Evolutionary conservation across 2,113 vertebrate genomes (phyloP).

Genomic region (Sinocyclocheilus rhinocerous): DNA sequence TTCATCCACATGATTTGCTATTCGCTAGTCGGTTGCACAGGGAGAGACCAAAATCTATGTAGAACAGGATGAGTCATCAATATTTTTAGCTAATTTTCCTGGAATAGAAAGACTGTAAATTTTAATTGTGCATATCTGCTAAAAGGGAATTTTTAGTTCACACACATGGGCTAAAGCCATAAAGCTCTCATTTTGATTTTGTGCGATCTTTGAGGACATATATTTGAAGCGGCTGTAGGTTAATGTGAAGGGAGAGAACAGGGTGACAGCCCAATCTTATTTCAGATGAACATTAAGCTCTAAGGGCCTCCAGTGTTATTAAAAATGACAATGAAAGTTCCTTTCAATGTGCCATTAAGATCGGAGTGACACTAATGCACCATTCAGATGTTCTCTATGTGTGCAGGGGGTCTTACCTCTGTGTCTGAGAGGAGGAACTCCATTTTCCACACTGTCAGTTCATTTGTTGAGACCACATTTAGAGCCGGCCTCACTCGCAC

Average conservation of each 20-base stretch:
- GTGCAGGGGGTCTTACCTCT: conserved; percentile 35
- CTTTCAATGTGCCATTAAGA: conserved; percentile 48
- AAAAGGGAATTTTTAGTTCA: neutral
- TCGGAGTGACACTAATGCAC: conserved; percentile 57
- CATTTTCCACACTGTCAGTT: conserved; percentile 25
- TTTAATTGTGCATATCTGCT: neutral
- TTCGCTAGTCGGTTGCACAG: too few relatives aligned
- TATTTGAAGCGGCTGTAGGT: neutral
- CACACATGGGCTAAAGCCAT: neutral
- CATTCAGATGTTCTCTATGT: conserved; percentile 1
- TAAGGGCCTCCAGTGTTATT: conserved; percentile 43
- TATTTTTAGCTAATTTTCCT: neutral
- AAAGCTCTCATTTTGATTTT: neutral
- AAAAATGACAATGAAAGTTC: conserved; percentile 54
- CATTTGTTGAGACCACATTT: neutral
- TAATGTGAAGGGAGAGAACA: neutral
- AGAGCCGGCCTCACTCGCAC: neutral
- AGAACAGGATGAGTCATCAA: neutral
- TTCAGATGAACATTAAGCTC: conserved; percentile 37
- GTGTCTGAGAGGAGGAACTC: neutral
- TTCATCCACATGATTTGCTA: too few relatives aligned
- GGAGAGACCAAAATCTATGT: neutral
- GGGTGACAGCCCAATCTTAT: conserved; percentile 34
- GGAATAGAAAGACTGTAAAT: neutral
- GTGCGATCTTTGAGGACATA: neutral